Conservation (phyloP, 2,797 vertebrate genomes). For the Fringilla coelebs region DNA sequence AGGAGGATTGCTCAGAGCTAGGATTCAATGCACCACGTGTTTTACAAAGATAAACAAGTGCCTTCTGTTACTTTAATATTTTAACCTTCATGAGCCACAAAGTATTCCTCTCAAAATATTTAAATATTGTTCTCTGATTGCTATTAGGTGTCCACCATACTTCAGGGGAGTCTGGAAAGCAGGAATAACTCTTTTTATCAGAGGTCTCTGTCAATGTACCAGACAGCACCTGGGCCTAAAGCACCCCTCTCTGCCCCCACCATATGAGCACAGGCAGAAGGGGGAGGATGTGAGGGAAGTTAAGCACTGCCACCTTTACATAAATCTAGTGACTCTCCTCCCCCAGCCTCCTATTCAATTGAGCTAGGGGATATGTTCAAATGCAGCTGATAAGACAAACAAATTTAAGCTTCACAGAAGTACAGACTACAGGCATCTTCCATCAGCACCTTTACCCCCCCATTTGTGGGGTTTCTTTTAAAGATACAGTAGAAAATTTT, state of each 20-base stretch:
- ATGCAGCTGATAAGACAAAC: neutral
- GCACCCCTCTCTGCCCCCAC: neutral
- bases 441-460: neutral
- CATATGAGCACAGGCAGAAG: neutral
- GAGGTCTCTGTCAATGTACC: neutral
- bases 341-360: neutral
- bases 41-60: constrained; percentile 50
- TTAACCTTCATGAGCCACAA: neutral
- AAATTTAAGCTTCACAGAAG: neutral
- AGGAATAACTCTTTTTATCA: neutral
- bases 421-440: neutral
- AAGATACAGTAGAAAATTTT: neutral
- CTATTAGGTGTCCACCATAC: neutral
- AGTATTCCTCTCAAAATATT: constrained; percentile 32
- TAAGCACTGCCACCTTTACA: neutral
- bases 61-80: constrained; percentile 20
- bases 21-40: constrained; percentile 28
- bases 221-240: neutral
- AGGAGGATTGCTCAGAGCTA: constrained; percentile 51
- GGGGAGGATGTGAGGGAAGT: neutral
- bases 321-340: neutral
- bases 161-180: neutral
- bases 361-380: neutral
- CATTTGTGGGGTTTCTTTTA: neutral
- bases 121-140: neutral